These are phyloP conservation scores for Molossus alvarezi DNA, from an alignment of 2,797 vertebrate genomes.

Conservation along the genomic window DNA sequence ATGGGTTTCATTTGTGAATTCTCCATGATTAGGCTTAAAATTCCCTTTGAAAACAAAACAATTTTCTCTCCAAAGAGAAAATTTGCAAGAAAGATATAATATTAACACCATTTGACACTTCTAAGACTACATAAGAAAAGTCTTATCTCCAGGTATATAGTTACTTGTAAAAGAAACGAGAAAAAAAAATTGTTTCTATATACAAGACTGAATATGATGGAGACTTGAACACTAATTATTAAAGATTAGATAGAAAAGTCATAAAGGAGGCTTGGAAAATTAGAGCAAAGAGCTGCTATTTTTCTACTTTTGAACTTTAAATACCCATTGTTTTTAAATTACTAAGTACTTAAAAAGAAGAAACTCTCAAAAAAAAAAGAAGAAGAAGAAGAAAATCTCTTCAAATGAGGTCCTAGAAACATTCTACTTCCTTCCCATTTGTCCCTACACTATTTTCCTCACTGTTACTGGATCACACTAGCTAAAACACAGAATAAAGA, in stretches of 20 bases:
- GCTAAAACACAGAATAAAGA: conserved; percentile 43
- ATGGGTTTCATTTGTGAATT: conserved; percentile 50
- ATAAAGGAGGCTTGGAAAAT: conserved; percentile 36
- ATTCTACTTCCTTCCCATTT: conserved; percentile 34
- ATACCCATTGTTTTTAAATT: conserved; percentile 54
- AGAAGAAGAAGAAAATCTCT: conserved; percentile 44
- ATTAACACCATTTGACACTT: conserved; percentile 45
- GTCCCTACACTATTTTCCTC: not conserved
- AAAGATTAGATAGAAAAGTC: conserved; percentile 47
- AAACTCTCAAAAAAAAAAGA: conserved; percentile 33
- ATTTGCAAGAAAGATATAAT: conserved; percentile 54
- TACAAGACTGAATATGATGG: not conserved
- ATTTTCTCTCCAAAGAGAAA: not conserved
- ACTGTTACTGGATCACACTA: not conserved
- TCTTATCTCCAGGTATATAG: not conserved
- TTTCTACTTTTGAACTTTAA: conserved; percentile 49
- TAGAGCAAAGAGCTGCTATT: not conserved
- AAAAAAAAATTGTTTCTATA: conserved; percentile 38
- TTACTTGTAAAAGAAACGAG: not conserved
- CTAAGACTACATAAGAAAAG: conserved; percentile 31
- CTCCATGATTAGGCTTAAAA: conserved; percentile 39
- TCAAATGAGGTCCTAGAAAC: conserved; percentile 48
- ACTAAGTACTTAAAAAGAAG: conserved; percentile 37
- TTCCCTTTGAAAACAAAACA: conserved; percentile 50
- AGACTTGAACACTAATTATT: not conserved